phyloP scores from a whole-genome alignment of 2,113 vertebrate species.

The Oxyura jamaicensis region DNA sequence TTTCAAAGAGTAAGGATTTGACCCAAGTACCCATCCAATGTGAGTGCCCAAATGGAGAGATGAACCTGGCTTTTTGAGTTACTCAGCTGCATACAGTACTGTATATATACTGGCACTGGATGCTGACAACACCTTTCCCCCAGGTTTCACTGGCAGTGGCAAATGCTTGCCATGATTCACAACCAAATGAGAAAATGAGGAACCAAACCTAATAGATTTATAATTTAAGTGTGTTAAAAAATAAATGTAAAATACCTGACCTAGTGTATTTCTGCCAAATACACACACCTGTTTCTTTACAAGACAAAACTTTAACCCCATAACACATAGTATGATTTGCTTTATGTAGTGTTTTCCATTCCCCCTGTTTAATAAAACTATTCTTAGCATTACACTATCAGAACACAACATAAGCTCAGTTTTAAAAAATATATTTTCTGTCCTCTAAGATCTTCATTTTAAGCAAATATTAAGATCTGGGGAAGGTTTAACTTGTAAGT shows the following conservation, averaged over 20 bases:
- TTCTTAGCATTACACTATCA: neutral
- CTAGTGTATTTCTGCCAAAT: neutral
- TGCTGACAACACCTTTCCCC: neutral
- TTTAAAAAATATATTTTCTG: neutral
- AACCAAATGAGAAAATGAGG: neutral
- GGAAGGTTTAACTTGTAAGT: neutral
- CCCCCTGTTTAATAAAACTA: neutral
- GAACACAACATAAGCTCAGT: neutral
- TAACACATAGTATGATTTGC: neutral
- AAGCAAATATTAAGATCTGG: neutral
- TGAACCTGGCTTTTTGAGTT: neutral
- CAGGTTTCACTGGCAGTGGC: neutral
- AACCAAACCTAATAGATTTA: neutral
- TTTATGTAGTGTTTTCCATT: neutral
- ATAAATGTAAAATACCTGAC: neutral
- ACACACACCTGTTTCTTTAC: neutral
- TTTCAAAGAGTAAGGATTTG: neutral
- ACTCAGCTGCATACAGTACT: neutral
- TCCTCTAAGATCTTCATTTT: neutral
- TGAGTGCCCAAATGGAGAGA: neutral
- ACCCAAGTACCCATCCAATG: neutral
- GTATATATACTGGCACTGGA: neutral
- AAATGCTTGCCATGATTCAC: neutral
- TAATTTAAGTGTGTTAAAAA: neutral
- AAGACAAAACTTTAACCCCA: neutral